Conservation (phyloP, 2,888 invertebrate genomes). For the Thumatha senex region DNA sequence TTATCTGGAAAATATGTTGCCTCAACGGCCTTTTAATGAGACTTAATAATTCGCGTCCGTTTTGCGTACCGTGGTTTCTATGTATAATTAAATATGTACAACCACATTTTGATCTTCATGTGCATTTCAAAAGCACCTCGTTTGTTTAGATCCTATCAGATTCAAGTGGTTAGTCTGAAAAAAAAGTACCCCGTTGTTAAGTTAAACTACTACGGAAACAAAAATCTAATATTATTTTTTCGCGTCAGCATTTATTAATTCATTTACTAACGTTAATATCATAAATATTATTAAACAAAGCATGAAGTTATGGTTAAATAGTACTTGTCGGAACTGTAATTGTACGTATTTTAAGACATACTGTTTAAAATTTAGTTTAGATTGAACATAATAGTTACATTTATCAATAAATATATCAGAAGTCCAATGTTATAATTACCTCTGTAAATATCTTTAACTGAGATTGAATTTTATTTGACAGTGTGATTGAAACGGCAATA, state of each 20-base stretch:
- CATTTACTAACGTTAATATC: constrained; percentile 34
- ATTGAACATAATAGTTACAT: constrained; percentile 20
- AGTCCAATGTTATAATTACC: constrained; percentile 24
- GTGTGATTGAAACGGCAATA: no score
- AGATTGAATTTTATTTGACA: no score
- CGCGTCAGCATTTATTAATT: constrained; percentile 13
- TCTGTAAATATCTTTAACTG: constrained; percentile 18
- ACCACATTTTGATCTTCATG: no score
- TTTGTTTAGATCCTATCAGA: no score
- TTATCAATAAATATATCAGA: constrained; percentile 16
- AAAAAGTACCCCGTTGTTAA: not conserved
- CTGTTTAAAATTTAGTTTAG: constrained; percentile 25
- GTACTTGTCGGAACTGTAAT: not conserved
- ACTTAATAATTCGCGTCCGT: no score
- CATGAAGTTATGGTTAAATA: constrained; percentile 5
- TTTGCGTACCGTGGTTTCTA: no score
- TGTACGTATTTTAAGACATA: constrained; percentile 27
- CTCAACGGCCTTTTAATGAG: no score
- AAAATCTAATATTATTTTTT: not conserved
- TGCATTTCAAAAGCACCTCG: no score
- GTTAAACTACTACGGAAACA: not conserved
- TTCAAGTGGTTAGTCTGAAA: no score
- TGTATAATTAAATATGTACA: no score
- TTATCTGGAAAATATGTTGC: no score
- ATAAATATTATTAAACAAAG: constrained; percentile 11